These are phyloP conservation scores for Sebastes miniatus DNA, from an alignment of 2,797 vertebrate species.

Conservation along the genomic window DNA sequence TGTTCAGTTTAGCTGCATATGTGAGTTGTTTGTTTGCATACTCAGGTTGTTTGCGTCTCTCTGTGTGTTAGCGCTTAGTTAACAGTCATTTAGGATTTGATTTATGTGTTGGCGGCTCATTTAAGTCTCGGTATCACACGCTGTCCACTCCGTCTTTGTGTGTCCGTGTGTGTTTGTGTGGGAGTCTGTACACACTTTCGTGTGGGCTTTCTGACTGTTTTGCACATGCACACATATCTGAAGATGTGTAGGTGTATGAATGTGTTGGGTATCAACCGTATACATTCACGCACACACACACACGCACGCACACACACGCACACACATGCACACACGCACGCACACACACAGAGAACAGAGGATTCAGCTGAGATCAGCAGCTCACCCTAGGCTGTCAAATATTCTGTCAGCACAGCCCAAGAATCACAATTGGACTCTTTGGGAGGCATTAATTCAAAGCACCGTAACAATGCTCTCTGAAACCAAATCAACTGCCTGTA, in stretches of 20 bases:
- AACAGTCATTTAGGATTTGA: constrained; percentile 39
- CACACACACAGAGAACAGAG: constrained; percentile 43
- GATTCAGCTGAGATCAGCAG: constrained; percentile 82
- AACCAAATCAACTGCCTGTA: constrained; percentile 81
- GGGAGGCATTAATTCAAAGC: constrained; percentile 83
- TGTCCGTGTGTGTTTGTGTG: not conserved
- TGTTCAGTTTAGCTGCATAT: constrained; percentile 22
- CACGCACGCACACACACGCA: not conserved
- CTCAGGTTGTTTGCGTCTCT: constrained; percentile 14
- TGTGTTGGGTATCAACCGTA: constrained; percentile 38
- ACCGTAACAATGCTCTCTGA: constrained; percentile 79
- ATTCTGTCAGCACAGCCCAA: constrained; percentile 80
- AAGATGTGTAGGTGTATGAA: constrained; percentile 55
- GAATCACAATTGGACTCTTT: constrained; percentile 82
- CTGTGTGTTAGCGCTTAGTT: constrained; percentile 19
- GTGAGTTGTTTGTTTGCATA: constrained; percentile 25
- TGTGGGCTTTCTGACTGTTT: constrained; percentile 44
- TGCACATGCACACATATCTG: constrained; percentile 41
- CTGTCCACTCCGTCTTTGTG: constrained; percentile 21
- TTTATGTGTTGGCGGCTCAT: constrained; percentile 23
- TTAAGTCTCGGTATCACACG: not conserved
- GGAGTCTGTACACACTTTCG: not conserved
- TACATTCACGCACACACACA: constrained; percentile 17
- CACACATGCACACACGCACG: not conserved
- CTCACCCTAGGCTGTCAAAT: constrained; percentile 77